Evolutionary conservation across 1,140 invertebrate genomes (phyloP).

Genomic region (Conopomorpha cramerella): DNA sequence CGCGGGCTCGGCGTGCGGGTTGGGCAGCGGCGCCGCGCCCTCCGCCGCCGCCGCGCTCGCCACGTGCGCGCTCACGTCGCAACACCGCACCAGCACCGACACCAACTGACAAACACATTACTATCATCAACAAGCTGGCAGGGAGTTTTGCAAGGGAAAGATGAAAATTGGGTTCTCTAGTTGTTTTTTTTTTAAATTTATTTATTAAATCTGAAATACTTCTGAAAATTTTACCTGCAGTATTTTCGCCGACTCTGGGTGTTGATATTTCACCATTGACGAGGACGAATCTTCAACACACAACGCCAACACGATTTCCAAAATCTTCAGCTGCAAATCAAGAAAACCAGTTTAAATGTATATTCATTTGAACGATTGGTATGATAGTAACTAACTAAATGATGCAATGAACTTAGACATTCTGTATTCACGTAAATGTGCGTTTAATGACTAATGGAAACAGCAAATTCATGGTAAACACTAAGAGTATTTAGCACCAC

Average conservation of each 20-base stretch:
- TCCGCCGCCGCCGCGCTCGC: slow-evolving; percentile 68
- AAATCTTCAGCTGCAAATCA: slow-evolving; percentile 77
- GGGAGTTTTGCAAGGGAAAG: background rate
- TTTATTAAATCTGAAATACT: no score
- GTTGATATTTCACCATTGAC: slow-evolving; percentile 94
- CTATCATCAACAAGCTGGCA: background rate
- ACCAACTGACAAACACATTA: slow-evolving; percentile 65
- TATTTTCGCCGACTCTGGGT: slow-evolving; percentile 91
- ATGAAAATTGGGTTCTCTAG: no score
- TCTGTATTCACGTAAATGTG: no score
- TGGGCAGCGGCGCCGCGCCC: slow-evolving; percentile 70
- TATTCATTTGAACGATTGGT: no score
- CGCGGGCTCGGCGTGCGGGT: slow-evolving; percentile 80
- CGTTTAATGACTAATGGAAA: no score
- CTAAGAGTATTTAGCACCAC: no score
- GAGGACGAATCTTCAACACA: slow-evolving; percentile 93
- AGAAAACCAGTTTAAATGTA: no score
- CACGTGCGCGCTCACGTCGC: slow-evolving; percentile 84
- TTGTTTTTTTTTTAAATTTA: no score
- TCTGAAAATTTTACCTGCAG: slow-evolving; percentile 67
- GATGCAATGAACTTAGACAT: no score
- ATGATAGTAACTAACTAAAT: no score
- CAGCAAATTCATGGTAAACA: no score
- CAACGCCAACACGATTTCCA: slow-evolving; percentile 87
- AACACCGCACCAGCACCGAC: slow-evolving; percentile 88